phyloP scores from a whole-genome alignment of 2,113 vertebrate species.

The Megatriorchis doriae region DNA sequence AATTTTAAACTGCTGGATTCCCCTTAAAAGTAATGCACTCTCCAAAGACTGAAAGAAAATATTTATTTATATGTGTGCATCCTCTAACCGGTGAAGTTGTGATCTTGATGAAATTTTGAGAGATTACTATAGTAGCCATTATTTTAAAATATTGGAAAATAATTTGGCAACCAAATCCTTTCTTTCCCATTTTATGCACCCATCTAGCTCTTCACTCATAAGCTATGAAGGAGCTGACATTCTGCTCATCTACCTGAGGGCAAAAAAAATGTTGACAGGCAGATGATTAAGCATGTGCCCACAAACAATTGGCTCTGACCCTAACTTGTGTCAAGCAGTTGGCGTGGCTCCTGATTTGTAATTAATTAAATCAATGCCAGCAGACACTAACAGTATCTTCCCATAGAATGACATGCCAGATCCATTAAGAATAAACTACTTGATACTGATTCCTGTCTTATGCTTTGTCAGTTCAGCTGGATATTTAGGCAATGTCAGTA shows the following conservation, averaged over 20 bases:
- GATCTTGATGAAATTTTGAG: neutral
- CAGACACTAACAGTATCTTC: neutral
- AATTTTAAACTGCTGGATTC: neutral
- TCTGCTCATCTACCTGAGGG: neutral
- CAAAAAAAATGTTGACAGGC: neutral
- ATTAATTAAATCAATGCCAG: slow-evolving; percentile 46
- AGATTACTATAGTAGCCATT: neutral
- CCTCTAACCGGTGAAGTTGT: neutral
- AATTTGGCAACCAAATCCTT: neutral
- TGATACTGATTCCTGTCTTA: neutral
- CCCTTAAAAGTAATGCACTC: neutral
- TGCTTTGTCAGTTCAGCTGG: neutral
- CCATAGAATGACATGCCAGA: neutral
- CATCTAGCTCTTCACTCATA: neutral
- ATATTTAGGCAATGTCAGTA: neutral
- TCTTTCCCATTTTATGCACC: neutral
- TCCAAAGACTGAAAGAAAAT: neutral
- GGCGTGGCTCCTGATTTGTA: slow-evolving; percentile 25
- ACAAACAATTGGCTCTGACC: slow-evolving; percentile 7
- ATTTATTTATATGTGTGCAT: neutral
- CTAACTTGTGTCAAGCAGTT: slow-evolving; percentile 10
- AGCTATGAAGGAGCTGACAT: neutral
- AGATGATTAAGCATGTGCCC: slow-evolving; percentile 1
- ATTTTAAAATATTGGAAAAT: neutral
- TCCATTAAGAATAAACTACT: neutral